phyloP scores from a whole-genome alignment of 2,113 vertebrate genomes.

The Aramus guarauna region DNA sequence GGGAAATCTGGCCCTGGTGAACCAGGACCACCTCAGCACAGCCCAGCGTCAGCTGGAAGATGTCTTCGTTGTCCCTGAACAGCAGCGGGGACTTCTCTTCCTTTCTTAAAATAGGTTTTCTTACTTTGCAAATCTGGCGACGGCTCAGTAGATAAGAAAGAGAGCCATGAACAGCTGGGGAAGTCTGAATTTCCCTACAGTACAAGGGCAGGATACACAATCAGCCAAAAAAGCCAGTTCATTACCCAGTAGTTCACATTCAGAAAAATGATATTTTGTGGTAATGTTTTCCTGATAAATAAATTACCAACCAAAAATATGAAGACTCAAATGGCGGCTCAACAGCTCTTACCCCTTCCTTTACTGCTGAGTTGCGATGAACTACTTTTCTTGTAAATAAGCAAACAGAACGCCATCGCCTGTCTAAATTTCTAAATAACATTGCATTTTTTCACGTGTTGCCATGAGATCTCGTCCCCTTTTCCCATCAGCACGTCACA shows the following conservation, averaged over 20 bases:
- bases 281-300: not conserved
- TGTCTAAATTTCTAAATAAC: not conserved
- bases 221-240: not conserved
- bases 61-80: not conserved
- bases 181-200: not conserved
- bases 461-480: not conserved
- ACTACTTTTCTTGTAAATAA: not conserved
- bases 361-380: not conserved
- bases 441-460: accelerated
- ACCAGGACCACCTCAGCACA: not conserved
- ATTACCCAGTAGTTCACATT: not conserved
- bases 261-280: not conserved
- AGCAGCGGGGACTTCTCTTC: not conserved
- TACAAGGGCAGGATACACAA: not conserved
- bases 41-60: not conserved
- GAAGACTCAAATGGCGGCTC: not conserved
- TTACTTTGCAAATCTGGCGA: not conserved
- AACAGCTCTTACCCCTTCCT: not conserved
- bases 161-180: not conserved
- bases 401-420: not conserved
- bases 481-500: accelerated
- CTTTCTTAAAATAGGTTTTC: not conserved
- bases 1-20: not conserved
- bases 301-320: not conserved
- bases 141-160: not conserved